phyloP scores from a whole-genome alignment of 2,797 vertebrate genomes.

The Lagocephalus sceleratus region DNA sequence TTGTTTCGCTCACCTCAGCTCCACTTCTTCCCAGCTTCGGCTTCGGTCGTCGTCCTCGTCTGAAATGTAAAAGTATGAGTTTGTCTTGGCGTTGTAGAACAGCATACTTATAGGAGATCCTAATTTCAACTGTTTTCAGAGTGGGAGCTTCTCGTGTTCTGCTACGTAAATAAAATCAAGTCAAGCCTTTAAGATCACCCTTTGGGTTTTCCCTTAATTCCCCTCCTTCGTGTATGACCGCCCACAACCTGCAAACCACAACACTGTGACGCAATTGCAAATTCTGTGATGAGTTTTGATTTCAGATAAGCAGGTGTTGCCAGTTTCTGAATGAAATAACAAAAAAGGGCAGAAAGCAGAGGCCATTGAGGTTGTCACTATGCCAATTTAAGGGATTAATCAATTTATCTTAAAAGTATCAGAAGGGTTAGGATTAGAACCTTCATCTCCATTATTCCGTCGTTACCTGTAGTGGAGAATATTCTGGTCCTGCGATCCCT shows the following conservation, averaged over 20 bases:
- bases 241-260: slow-evolving; percentile 40
- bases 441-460: slow-evolving; percentile 7
- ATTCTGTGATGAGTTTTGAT: not conserved
- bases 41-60: slow-evolving; percentile 65
- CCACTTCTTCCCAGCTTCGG: slow-evolving; percentile 66
- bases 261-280: slow-evolving; percentile 46
- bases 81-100: slow-evolving; percentile 24
- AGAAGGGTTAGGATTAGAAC: not conserved
- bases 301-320: not conserved
- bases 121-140: not conserved
- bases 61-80: slow-evolving; percentile 55
- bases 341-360: not conserved
- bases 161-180: slow-evolving; percentile 6
- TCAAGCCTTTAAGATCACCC: slow-evolving; percentile 19
- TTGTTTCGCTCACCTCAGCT: slow-evolving; percentile 67
- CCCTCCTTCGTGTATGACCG: slow-evolving; percentile 35
- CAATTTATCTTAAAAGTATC: slow-evolving; percentile 1
- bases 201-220: slow-evolving; percentile 28
- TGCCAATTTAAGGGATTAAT: slow-evolving; percentile 4
- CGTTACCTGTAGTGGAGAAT: slow-evolving; percentile 73
- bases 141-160: slow-evolving; percentile 5
- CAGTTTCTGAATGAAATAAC: too few species aligned
- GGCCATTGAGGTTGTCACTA: not conserved
- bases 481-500: slow-evolving; percentile 77
- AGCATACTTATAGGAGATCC: slow-evolving; percentile 29